Conservation (phyloP, 2,888 invertebrate genomes). For the Leptinotarsa rubiginosa region DNA sequence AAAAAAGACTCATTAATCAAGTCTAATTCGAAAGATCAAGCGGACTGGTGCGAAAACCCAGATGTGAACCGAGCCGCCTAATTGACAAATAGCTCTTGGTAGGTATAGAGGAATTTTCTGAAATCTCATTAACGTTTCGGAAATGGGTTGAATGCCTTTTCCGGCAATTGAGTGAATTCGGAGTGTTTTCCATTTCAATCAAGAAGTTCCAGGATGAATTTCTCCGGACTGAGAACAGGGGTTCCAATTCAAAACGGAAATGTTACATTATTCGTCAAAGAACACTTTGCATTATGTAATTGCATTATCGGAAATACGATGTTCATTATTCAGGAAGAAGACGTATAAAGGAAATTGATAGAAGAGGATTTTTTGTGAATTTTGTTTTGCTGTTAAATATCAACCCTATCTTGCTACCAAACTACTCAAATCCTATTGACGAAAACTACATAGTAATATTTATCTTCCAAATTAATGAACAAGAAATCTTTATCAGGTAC, state of each 20-base stretch:
- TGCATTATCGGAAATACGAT: background rate
- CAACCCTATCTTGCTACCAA: too few relatives aligned
- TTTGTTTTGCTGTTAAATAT: too few relatives aligned
- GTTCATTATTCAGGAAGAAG: too few relatives aligned
- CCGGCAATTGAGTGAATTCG: background rate
- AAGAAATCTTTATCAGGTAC: too few relatives aligned
- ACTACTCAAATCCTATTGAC: too few relatives aligned
- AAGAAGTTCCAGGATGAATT: background rate
- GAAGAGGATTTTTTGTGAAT: too few relatives aligned
- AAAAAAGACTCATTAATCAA: background rate
- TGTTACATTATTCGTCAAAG: background rate
- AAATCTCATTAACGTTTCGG: slow-evolving; percentile 4
- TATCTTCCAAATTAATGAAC: too few relatives aligned
- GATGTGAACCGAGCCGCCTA: background rate
- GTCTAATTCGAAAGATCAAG: background rate
- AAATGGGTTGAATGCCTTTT: background rate
- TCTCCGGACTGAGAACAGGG: background rate
- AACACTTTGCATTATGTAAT: background rate
- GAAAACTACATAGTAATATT: too few relatives aligned
- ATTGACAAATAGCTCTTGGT: slow-evolving; percentile 3
- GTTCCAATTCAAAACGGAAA: background rate
- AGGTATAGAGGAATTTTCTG: slow-evolving; percentile 4
- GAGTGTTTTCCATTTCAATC: background rate
- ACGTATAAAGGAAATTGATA: too few relatives aligned
- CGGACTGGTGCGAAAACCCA: background rate